Evolutionary conservation across 2,797 vertebrate genomes (phyloP).

Genomic region (Sardinella longiceps): DNA sequence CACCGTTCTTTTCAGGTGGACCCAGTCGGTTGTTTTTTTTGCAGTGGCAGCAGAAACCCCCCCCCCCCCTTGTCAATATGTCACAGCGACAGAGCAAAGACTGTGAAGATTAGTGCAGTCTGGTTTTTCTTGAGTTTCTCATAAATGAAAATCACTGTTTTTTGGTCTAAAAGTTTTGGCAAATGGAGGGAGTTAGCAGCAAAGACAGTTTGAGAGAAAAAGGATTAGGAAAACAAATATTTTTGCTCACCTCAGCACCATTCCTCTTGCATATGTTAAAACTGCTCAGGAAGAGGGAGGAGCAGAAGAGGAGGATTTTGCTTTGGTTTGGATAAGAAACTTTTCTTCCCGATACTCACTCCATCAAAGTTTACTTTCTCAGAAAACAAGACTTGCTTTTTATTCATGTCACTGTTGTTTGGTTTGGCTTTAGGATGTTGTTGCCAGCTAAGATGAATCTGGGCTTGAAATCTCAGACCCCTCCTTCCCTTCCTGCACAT

Average conservation of each 20-base stretch:
- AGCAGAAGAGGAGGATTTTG: neutral
- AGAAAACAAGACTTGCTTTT: neutral
- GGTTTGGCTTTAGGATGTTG: neutral
- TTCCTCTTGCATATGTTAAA: slow-evolving; percentile 52
- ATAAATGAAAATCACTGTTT: slow-evolving; percentile 66
- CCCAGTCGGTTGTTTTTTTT: neutral
- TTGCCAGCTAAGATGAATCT: slow-evolving; percentile 17
- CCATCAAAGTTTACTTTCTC: neutral
- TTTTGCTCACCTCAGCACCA: slow-evolving; percentile 54
- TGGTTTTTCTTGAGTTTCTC: slow-evolving; percentile 51
- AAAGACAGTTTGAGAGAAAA: slow-evolving; percentile 43
- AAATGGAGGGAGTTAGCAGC: slow-evolving; percentile 55
- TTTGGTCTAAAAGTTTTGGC: slow-evolving; percentile 62
- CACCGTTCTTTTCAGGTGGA: neutral
- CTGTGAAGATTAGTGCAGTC: slow-evolving; percentile 61
- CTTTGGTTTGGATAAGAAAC: neutral
- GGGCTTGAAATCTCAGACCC: slow-evolving; percentile 29
- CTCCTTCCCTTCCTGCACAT: slow-evolving; percentile 28
- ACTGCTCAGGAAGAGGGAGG: slow-evolving; percentile 33
- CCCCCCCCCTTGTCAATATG: slow-evolving; percentile 40
- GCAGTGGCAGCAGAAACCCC: slow-evolving; percentile 31
- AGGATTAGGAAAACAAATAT: slow-evolving; percentile 59
- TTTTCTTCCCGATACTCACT: neutral
- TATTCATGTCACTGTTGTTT: slow-evolving; percentile 5
- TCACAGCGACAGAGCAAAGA: slow-evolving; percentile 48